Evolutionary conservation across 2,113 vertebrate species (phyloP).

Genomic region (Istiophorus platypterus): DNA sequence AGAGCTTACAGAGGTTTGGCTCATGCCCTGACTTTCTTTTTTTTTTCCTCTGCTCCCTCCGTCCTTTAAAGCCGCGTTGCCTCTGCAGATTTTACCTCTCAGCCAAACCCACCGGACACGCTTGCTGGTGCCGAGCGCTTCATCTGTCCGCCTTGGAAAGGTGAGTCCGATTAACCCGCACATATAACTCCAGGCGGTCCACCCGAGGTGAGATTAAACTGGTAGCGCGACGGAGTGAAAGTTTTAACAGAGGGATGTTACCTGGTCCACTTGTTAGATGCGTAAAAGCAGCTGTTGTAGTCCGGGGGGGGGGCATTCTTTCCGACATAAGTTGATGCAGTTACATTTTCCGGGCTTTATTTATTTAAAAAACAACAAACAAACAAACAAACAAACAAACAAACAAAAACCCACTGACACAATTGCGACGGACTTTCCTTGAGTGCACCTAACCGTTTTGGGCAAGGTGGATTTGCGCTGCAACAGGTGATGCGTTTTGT

Average conservation of each 20-base stretch:
- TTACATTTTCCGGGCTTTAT: background rate
- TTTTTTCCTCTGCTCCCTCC: slow-evolving; percentile 29
- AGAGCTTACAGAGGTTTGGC: slow-evolving; percentile 72
- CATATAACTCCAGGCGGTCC: background rate
- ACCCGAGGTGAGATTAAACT: background rate
- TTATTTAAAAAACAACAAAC: no score
- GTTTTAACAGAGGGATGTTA: background rate
- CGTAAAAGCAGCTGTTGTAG: background rate
- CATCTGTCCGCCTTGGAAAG: slow-evolving; percentile 50
- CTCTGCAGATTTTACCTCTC: slow-evolving; percentile 56
- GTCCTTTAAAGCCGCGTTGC: slow-evolving; percentile 72
- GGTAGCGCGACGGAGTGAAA: background rate
- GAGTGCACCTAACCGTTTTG: background rate
- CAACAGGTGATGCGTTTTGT: slow-evolving; percentile 39
- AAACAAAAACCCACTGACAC: no score
- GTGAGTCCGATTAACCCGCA: no score
- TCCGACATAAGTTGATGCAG: background rate
- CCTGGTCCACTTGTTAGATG: background rate
- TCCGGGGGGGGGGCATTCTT: background rate
- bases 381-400: no score
- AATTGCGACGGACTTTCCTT: no score
- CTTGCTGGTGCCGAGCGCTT: slow-evolving; percentile 24
- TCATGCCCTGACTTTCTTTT: slow-evolving; percentile 47
- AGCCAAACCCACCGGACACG: slow-evolving; percentile 42
- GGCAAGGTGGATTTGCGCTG: background rate